Evolutionary conservation across 2,888 invertebrate species (phyloP), one percentile per base, ranked within the genome.

Genomic region (Sipha maydis): DNA sequence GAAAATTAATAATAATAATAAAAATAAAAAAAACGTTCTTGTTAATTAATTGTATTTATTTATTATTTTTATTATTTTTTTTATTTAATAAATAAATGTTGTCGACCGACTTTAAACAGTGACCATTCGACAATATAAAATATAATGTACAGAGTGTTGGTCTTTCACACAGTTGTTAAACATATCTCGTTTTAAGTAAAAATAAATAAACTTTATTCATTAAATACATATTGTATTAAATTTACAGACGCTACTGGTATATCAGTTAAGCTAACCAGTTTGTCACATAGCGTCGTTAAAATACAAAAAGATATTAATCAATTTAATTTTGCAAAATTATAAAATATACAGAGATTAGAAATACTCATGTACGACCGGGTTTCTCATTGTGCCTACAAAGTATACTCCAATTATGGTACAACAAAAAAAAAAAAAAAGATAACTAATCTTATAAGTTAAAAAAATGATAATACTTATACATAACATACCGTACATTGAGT

Each of bases 241-340:
- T 85, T 41, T 85, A 85, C 77, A 67, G 25, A 67, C 17, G 31
- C n/a, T n/a, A 67, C 38, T 0, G 11, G 56, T 69, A 8, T 5
- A 73, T n/a, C n/a, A 31, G 21, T 84, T 84, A 25, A 25, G 38
- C 11, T 34, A 56, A 48, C 48, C 48, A 28, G n/a, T 28, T 69
- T 69, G 69, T 28, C 69, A 69, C 28, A 5, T 17, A 71, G 31
- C 14, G 7, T 77, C 34, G 11, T 41, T 21, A 8, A 25, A 85
- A 28, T 82, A 84, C 38, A 61, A 41, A 48, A 73, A 82, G 41
- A 69, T 69, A 19, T 41, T 7, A n/a, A 67, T 83, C 56, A 75
- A 75, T 83, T 83, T 75, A 84, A 84, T 84, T 73, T 84, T 75
- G 21, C 28, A 41, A n/a, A 75, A 61, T 38, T 77, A 77, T 84